These are phyloP conservation scores for Tetrax tetrax DNA, from an alignment of 2,113 vertebrate species.

Conservation along the genomic window DNA sequence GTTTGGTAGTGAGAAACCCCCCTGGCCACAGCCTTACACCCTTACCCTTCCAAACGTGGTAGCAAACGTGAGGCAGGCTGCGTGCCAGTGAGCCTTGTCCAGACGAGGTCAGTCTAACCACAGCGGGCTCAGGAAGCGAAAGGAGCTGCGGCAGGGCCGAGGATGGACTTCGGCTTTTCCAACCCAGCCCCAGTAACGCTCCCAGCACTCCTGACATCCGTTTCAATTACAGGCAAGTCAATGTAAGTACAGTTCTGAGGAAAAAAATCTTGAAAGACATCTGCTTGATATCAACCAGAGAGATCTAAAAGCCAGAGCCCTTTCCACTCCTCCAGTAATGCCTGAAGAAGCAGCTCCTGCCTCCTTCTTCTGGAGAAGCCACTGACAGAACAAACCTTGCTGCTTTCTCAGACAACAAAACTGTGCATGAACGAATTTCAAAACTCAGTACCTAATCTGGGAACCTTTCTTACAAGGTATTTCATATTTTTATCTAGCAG, in stretches of 20 bases:
- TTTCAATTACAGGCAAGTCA: not conserved
- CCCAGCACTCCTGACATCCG: not conserved
- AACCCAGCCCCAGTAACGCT: not conserved
- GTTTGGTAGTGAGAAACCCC: not conserved
- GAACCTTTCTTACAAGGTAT: not conserved
- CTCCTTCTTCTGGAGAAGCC: not conserved
- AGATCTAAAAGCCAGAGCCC: not conserved
- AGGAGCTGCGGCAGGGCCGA: not conserved
- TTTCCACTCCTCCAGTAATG: not conserved
- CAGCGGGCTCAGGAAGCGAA: not conserved
- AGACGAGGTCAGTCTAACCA: not conserved
- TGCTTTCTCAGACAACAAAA: not conserved
- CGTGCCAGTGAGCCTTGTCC: not conserved
- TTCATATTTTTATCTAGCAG: not conserved
- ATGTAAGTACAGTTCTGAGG: not conserved
- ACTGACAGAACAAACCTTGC: not conserved
- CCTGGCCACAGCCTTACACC: not conserved
- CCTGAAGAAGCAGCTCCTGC: not conserved
- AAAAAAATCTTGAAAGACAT: not conserved
- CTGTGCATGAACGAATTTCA: not conserved
- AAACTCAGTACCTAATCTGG: not conserved
- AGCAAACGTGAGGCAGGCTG: not conserved
- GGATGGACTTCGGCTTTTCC: not conserved
- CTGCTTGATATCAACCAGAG: not conserved
- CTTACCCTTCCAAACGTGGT: rapidly evolving